Evolutionary conservation across 2,797 vertebrate genomes (phyloP), one percentile per base, ranked within the genome.

Genomic region (Tiaroga cobitis): DNA sequence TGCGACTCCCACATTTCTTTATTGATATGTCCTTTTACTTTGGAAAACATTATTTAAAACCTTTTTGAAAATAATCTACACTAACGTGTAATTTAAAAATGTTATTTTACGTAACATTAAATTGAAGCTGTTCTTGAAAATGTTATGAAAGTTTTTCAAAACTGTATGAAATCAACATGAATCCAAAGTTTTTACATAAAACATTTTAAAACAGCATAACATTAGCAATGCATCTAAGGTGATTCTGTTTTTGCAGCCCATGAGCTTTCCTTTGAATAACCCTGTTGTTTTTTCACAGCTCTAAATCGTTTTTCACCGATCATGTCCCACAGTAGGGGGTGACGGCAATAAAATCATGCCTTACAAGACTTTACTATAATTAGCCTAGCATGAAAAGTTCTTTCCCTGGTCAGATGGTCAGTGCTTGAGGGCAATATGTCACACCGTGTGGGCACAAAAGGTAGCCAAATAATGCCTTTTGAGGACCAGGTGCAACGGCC

Each of bases 401-500:
- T 93, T 89, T 93, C 92, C 92, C 92, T 94, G 95, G 93, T 96
- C 95, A 96, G 94, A 96, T 96, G 95, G 95, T 93, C 94, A 94
- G 89, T 84, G 95, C 95, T 94, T 89, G 92, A 93, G 95, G 95
- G 95, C 93, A 93, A 93, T 91, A 92, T 94, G 94, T 95, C 94
- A 95, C 94, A 94, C 93, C 92, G 87, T 92, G 92, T 94, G 94
- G 92, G 94, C 94, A 94, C 94, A 91, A 94, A 95, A 94, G 93
- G 93, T 93, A 94, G 94, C 94, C 94, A 94, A 93, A 95, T 92
- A 93, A 93, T 92, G 93, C 93, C 94, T 92, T 93, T 94, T 91
- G 93, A 92, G 94, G 91, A 94, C 93, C 94, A 95, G 95, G 95
- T 96, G 95, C 94, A 92, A 92, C 87, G 90, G 91, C 92, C 88